Percentiles rank a stretch among this genome's conserved stretches.
Evolutionary conservation across 1,140 invertebrate genomes (phyloP).

Genomic region (Panagrolaimus sp.): DNA sequence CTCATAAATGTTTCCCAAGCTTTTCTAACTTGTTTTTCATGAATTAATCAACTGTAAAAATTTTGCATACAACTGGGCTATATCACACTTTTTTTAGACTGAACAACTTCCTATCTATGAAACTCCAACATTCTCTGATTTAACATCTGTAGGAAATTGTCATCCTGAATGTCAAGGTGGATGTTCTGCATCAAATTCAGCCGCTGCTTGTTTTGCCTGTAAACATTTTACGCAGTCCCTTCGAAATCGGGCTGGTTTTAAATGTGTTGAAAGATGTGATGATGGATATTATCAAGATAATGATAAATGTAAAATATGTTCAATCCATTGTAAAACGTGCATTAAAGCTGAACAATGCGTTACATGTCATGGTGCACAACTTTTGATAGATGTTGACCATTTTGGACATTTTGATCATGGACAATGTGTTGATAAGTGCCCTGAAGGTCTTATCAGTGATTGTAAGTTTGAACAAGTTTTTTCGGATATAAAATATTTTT

Average conservation of each 20-base stretch:
- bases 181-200: conserved; percentile 39
- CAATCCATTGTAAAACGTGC: conserved; percentile 47
- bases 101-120: conserved; percentile 13
- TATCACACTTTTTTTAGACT: not conserved
- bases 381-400: conserved; percentile 52
- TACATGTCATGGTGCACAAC: conserved; percentile 49
- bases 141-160: conserved; percentile 49
- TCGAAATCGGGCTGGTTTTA: conserved; percentile 54
- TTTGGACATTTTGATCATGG: conserved; percentile 50
- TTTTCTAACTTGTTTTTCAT: no score
- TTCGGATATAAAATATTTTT: conserved; percentile 1
- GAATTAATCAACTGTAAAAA: no score
- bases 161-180: conserved; percentile 48
- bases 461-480: conserved; percentile 36
- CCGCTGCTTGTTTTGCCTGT: conserved; percentile 40
- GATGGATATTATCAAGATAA: conserved; percentile 45
- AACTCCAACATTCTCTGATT: conserved; percentile 40
- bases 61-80: no score
- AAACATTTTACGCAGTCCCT: conserved; percentile 52
- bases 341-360: conserved; percentile 46
- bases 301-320: conserved; percentile 52
- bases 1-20: no score
- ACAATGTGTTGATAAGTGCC: conserved; percentile 53
- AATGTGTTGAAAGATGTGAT: conserved; percentile 29
- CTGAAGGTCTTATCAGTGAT: conserved; percentile 48